Percentiles rank a stretch among this genome's conserved stretches.
Evolutionary conservation across 2,797 vertebrate genomes (phyloP).

Genomic region (Neosilurus mollespiculum): DNA sequence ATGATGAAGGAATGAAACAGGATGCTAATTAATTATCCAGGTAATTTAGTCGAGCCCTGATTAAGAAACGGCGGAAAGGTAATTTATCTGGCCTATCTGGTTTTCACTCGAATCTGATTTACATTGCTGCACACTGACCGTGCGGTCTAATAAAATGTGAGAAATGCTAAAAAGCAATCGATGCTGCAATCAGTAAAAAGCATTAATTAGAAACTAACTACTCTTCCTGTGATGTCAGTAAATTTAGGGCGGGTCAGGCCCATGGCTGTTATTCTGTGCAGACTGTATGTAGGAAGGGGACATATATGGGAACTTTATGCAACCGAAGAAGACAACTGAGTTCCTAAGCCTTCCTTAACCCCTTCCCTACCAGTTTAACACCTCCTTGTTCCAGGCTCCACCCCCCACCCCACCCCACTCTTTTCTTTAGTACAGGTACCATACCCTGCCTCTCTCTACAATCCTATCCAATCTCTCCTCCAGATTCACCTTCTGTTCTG

Average conservation of each 20-base stretch:
- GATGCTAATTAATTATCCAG: slow-evolving; percentile 49
- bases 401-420: not conserved
- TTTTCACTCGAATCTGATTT: slow-evolving; percentile 31
- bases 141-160: not conserved
- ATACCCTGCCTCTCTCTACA: not conserved
- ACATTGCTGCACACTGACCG: not conserved
- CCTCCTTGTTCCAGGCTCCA: not conserved
- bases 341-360: not conserved
- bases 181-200: slow-evolving; percentile 18
- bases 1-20: slow-evolving; percentile 37
- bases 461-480: not conserved
- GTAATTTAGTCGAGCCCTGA: slow-evolving; percentile 40
- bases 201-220: not conserved
- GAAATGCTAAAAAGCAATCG: slow-evolving; percentile 19
- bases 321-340: not conserved
- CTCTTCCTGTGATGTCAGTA: not conserved
- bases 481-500: not conserved
- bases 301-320: slow-evolving; percentile 15
- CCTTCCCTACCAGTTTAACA: not conserved
- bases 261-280: not conserved
- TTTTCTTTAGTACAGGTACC: not conserved
- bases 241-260: not conserved
- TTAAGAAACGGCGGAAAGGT: slow-evolving; percentile 38
- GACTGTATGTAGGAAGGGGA: not conserved
- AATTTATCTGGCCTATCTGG: slow-evolving; percentile 15